Evolutionary conservation across 2,113 vertebrate genomes (phyloP).

Genomic region (Xyliphius kryptos): DNA sequence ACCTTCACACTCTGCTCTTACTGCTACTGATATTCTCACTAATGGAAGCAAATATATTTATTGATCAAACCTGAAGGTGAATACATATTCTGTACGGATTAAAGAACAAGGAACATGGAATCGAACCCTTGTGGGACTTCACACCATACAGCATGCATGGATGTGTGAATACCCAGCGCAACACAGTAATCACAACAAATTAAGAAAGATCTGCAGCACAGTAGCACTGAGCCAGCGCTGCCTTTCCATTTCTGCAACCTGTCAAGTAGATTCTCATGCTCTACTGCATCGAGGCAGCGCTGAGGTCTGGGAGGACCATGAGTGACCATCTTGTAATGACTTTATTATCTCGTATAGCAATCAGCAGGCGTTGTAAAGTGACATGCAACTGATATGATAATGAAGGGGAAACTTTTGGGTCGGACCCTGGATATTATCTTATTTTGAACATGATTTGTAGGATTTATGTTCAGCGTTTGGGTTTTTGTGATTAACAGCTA

Average conservation of each 20-base stretch:
- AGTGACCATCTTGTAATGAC: not conserved
- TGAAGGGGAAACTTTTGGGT: too few relatives aligned
- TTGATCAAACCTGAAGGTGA: not conserved
- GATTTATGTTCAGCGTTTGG: too few relatives aligned
- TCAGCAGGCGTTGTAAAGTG: not conserved
- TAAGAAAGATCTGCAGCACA: not conserved
- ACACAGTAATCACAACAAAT: not conserved
- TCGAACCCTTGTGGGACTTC: not conserved
- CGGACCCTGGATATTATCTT: too few relatives aligned
- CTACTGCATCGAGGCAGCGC: not conserved
- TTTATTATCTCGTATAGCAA: not conserved
- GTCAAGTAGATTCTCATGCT: not conserved
- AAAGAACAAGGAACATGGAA: not conserved
- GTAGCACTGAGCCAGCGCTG: not conserved
- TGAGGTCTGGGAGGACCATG: not conserved
- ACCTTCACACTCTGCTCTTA: too few relatives aligned
- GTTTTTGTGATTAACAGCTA: not conserved
- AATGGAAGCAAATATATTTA: not conserved
- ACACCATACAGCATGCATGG: not conserved
- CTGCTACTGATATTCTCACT: not conserved
- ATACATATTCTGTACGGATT: not conserved
- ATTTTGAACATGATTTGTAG: too few relatives aligned
- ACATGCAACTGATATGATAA: not conserved
- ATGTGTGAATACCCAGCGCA: not conserved
- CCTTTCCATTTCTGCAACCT: not conserved